Base-by-base conservation (phyloP, 64 coral and sea anemone genomes). In the Platygyra sinensis region DNA sequence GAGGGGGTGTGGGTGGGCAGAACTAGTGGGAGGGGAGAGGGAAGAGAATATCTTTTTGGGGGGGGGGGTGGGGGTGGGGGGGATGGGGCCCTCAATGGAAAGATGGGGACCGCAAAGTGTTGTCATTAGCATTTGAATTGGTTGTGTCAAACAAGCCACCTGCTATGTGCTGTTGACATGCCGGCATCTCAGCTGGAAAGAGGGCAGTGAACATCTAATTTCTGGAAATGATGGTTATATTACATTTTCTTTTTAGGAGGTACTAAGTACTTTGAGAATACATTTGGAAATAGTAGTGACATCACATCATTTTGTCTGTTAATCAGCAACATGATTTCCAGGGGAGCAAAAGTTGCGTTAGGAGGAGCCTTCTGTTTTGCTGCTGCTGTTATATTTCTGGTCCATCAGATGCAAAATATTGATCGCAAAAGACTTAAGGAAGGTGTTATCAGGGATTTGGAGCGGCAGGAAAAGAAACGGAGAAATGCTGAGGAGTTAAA, bases 361-460 rank as follows among this genome's bases (percentile, higher is more conserved):
- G 90, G 67, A 77, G 88, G 60, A 51, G 93, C 96, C 51, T 92
- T 94, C 7, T 86, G 83, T 54, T 87, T 95, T 93, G 94, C 96
- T 50, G 88, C 77, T 67, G 89, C 81, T 15, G 82, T 95, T 22
- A 93, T 94, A 24, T 42, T 77, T 1, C 29, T 95, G 61, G 96
- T 98, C 75, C 96, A 98, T 76, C 82, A 91, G 17, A 93, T 90
- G 83, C 96, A 98, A 79, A 93, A 77, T 32, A 38, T 91, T 20
- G 96, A 95, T 77, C 87, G 96, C 67, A 90, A 91, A 15, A 89
- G 96, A 54, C 86, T 98, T 22, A 86, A 86, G 51, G 89, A 98
- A 83, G 96, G 96, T 0, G 96, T 98, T 6, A 84, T 88, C 24
- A 93, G 93, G 72, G 96, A 98, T 72, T 87, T 98, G 54, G 96